phyloP scores from a whole-genome alignment of 2,113 vertebrate genomes.

The rabbit (Oryctolagus cuniculus) region DNA sequence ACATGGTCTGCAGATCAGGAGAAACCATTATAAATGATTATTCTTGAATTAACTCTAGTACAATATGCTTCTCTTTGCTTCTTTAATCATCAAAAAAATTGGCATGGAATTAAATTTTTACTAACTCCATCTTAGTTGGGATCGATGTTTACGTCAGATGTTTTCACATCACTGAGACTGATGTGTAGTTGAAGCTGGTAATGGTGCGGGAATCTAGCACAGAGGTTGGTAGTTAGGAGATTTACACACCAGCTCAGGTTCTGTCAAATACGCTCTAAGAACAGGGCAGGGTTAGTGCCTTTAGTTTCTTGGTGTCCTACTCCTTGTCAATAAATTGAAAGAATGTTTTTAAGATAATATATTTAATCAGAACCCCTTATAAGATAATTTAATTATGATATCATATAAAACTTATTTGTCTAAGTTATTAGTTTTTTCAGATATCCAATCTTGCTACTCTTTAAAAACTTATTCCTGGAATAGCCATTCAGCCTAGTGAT shows the following conservation, averaged over 20 bases:
- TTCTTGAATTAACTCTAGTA: not conserved
- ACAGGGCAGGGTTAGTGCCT: not conserved
- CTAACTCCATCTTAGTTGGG: not conserved
- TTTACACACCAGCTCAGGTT: not conserved
- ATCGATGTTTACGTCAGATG: not conserved
- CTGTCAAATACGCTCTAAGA: not conserved
- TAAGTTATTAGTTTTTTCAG: not conserved
- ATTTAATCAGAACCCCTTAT: not conserved
- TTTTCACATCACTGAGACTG: not conserved
- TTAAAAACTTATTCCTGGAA: not conserved
- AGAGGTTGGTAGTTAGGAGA: not conserved
- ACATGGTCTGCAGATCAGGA: not conserved
- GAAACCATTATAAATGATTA: not conserved
- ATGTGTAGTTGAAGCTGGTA: not conserved
- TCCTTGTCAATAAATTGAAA: not conserved
- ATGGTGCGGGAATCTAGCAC: not conserved
- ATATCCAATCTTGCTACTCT: not conserved
- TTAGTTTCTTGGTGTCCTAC: not conserved
- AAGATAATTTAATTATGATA: not conserved
- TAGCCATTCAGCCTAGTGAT: no score
- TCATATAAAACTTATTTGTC: conserved; percentile 12
- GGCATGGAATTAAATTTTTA: not conserved
- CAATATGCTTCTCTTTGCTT: not conserved
- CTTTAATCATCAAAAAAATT: not conserved
- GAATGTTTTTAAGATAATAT: not conserved